Evolutionary conservation across 2,888 invertebrate genomes (phyloP).

Genomic region (Litoditis marina): DNA sequence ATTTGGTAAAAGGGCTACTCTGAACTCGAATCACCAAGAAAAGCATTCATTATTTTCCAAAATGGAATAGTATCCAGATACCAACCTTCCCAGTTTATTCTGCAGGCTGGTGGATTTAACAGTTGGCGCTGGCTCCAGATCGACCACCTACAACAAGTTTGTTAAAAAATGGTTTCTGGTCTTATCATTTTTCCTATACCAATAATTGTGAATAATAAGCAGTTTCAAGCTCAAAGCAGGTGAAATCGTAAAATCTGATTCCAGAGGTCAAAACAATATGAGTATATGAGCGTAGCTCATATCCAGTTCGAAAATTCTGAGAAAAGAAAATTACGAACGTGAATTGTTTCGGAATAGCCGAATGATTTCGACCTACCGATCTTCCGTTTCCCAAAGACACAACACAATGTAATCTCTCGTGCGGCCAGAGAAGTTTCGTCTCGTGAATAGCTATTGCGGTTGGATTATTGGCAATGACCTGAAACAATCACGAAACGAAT

Average conservation of each 20-base stretch:
- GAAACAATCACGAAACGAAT: background rate
- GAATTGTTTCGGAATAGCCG: too few relatives aligned
- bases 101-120: slow-evolving; percentile 32
- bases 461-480: slow-evolving; percentile 69
- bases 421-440: slow-evolving; percentile 79
- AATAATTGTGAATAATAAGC: background rate
- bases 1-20: too few relatives aligned
- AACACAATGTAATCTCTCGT: slow-evolving; percentile 74
- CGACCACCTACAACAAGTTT: slow-evolving; percentile 17
- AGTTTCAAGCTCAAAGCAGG: too few relatives aligned
- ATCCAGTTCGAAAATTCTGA: too few relatives aligned
- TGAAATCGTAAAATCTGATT: too few relatives aligned
- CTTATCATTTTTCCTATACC: background rate
- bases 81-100: slow-evolving; percentile 27
- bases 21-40: too few relatives aligned
- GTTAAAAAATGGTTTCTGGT: too few relatives aligned
- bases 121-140: slow-evolving; percentile 45
- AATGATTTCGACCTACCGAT: slow-evolving; percentile 60
- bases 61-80: too few relatives aligned
- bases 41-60: too few relatives aligned
- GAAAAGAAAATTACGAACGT: too few relatives aligned
- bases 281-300: too few relatives aligned
- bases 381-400: slow-evolving; percentile 78
- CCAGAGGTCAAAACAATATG: too few relatives aligned
- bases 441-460: slow-evolving; percentile 84